These are phyloP conservation scores for Ectemnius lituratus DNA, from an alignment of 2,888 invertebrate species.

Conservation along the genomic window DNA sequence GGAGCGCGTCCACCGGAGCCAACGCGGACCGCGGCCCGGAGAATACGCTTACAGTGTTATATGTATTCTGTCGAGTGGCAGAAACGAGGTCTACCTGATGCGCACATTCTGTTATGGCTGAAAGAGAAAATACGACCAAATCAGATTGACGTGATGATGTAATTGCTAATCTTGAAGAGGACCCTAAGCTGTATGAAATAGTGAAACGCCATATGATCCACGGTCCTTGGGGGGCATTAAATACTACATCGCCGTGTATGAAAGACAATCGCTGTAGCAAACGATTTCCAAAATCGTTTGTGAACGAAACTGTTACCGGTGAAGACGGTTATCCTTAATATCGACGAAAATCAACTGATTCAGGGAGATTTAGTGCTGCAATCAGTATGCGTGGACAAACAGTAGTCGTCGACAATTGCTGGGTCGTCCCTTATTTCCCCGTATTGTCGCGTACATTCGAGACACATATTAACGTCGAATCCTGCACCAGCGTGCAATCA, in stretches of 20 bases:
- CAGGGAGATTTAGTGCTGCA: background rate
- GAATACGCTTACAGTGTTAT: slow-evolving; percentile 46
- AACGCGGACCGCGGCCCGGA: too few relatives aligned
- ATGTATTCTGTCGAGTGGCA: slow-evolving; percentile 66
- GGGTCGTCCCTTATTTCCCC: slow-evolving; percentile 56
- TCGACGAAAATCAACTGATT: slow-evolving; percentile 8
- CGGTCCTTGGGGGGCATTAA: slow-evolving; percentile 70
- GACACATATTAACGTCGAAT: slow-evolving; percentile 75
- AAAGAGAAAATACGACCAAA: slow-evolving; percentile 50
- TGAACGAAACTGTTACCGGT: slow-evolving; percentile 62
- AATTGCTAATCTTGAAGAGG: slow-evolving; percentile 63
- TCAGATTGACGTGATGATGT: slow-evolving; percentile 70
- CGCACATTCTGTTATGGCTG: slow-evolving; percentile 59
- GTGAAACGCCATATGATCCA: slow-evolving; percentile 64
- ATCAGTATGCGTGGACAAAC: background rate
- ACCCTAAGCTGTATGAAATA: slow-evolving; percentile 60
- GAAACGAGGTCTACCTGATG: slow-evolving; percentile 67
- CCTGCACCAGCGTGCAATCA: slow-evolving; percentile 74
- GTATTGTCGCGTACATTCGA: slow-evolving; percentile 57
- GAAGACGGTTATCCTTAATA: slow-evolving; percentile 72
- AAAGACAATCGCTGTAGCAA: slow-evolving; percentile 71
- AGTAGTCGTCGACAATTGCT: slow-evolving; percentile 42
- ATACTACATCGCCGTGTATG: slow-evolving; percentile 73
- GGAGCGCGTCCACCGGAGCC: too few relatives aligned
- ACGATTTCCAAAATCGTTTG: slow-evolving; percentile 63